Evolutionary conservation across 2,797 vertebrate species (phyloP), one percentile per base, ranked within the genome.

Genomic region (Ataeniobius toweri): DNA sequence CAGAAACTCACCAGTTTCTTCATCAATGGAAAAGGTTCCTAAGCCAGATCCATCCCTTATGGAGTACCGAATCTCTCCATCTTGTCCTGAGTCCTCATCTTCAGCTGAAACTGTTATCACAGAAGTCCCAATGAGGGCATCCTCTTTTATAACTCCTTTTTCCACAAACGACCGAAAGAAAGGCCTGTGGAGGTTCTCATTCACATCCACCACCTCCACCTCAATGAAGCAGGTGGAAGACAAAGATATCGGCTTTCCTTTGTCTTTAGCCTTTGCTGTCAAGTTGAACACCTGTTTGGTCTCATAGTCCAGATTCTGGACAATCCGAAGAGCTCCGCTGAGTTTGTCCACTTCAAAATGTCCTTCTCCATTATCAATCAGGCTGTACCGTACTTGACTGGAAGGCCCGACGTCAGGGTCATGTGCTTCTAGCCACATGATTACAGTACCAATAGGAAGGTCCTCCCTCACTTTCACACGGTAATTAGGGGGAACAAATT

Each of bases 341-440:
- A 98, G 92, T 91, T 99, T 99, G 92, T 99, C 98, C 20, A 99
- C 96, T 50, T 99, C 98, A 39, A 99, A 99, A 75, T 94, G 95
- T 41, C 97, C 96, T 1, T 99, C 97, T 31, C 97, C 97, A 0
- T 93, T 96, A 82, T 99, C 98, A 59, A 96, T 80, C 24, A 99
- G 96, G 83, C 96, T 98, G 89, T 98, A 99, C 18, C 98, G 95
- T 82, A 99, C 96, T 92, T 99, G 98, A 86, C 98, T 94, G 31
- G 98, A 97, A 12, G 96, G 94, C 8, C 98, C 98, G 3, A 96
- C 18, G 53, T 99, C 98, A 0, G 97, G 96, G 90, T 99, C 98
- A 0, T 97, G 94, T 70, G 98, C 97, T 88, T 99, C 98, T 67
- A 99, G 89, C 98, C 98, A 99, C 44, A 94, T 97, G 71, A 99